Conservation (phyloP, 2,888 invertebrate species). For the Mimachlamys varia region DNA sequence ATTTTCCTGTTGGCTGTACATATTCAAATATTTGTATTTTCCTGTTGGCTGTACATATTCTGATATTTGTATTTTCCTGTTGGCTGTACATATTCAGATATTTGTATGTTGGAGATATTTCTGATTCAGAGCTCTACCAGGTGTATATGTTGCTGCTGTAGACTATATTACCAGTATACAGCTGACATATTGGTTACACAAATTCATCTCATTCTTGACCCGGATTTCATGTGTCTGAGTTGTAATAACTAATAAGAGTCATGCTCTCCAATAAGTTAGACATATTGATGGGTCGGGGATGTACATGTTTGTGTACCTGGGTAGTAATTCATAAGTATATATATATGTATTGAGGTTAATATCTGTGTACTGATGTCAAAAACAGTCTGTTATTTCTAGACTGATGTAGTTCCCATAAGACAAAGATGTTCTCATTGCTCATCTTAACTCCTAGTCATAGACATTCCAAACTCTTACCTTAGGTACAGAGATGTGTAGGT, state of each 20-base stretch:
- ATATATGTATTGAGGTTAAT: background rate
- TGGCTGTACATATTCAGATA: too few relatives aligned
- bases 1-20: too few relatives aligned
- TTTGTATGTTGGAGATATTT: too few relatives aligned
- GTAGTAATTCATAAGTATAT: too few relatives aligned
- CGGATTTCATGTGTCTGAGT: background rate
- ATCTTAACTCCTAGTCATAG: background rate
- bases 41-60: too few relatives aligned
- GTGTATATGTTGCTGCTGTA: background rate
- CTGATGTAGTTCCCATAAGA: background rate
- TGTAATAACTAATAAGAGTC: background rate
- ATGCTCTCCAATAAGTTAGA: background rate
- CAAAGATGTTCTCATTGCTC: too few relatives aligned
- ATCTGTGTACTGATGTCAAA: background rate
- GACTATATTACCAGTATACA: background rate
- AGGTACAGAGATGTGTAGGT: too few relatives aligned
- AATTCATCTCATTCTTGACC: conserved; percentile 16
- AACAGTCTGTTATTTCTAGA: background rate
- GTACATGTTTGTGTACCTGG: too few relatives aligned
- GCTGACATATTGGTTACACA: background rate
- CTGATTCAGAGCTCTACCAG: background rate
- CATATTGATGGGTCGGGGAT: too few relatives aligned
- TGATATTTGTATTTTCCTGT: too few relatives aligned
- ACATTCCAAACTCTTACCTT: background rate
- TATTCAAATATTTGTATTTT: too few relatives aligned